phyloP scores from a whole-genome alignment of 2,113 vertebrate species.

The Oncorhynchus mykiss region DNA sequence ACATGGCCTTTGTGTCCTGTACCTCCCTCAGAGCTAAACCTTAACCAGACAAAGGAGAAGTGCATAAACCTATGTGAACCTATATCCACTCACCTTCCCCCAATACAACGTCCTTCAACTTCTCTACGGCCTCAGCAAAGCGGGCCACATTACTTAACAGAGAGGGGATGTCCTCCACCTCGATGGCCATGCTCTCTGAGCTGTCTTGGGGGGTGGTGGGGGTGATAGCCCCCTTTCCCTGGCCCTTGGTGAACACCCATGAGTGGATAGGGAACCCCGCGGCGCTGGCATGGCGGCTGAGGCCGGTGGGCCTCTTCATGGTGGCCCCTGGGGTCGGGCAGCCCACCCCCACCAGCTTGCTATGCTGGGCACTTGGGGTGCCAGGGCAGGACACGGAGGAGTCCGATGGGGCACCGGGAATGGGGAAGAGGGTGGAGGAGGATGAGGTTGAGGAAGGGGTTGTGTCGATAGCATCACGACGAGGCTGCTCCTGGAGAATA shows the following conservation, averaged over 20 bases:
- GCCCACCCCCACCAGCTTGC: constrained; percentile 62
- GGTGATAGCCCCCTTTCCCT: constrained; percentile 69
- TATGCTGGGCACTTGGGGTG: constrained; percentile 52
- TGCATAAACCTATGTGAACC: background rate
- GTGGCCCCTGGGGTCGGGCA: constrained; percentile 73
- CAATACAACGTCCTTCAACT: constrained; percentile 87
- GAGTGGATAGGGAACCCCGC: constrained; percentile 83
- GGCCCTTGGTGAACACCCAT: constrained; percentile 76
- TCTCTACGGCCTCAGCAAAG: constrained; percentile 90
- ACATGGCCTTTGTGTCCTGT: too few relatives aligned
- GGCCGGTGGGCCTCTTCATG: constrained; percentile 85
- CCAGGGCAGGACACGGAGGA: constrained; percentile 57
- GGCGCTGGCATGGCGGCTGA: constrained; percentile 90
- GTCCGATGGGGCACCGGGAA: constrained; percentile 32
- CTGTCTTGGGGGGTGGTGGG: constrained; percentile 64
- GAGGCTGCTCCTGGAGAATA: constrained; percentile 80
- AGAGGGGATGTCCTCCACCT: constrained; percentile 88
- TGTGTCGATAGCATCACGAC: constrained; percentile 75
- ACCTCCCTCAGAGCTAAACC: too few relatives aligned
- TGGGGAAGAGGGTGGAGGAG: constrained; percentile 28
- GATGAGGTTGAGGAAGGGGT: background rate
- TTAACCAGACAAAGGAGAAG: too few relatives aligned
- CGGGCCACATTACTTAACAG: constrained; percentile 83
- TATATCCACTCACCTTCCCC: constrained; percentile 70
- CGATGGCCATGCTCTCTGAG: constrained; percentile 72